These are phyloP conservation scores for Leucoma salicis DNA, from an alignment of 2,888 invertebrate species.

Conservation along the genomic window DNA sequence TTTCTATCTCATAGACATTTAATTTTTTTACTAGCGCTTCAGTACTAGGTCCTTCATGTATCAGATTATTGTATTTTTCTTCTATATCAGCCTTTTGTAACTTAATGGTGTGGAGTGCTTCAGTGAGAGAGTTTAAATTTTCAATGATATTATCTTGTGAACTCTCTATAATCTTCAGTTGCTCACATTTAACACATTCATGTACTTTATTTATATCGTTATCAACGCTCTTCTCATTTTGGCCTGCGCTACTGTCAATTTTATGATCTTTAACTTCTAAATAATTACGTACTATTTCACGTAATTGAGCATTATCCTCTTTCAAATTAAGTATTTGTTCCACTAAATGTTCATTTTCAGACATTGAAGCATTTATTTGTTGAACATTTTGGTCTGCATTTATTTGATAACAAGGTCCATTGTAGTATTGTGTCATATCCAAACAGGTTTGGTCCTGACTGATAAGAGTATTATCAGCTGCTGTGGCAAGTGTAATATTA, in stretches of 20 bases:
- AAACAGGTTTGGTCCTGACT: constrained; percentile 63
- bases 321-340: constrained; percentile 43
- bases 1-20: constrained; percentile 50
- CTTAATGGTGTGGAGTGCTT: constrained; percentile 41
- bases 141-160: constrained; percentile 26
- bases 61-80: constrained; percentile 50
- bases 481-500: constrained; percentile 61
- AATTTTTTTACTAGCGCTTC: constrained; percentile 53
- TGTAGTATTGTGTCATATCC: constrained; percentile 57
- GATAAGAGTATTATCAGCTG: constrained; percentile 57
- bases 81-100: constrained; percentile 48
- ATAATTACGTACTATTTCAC: constrained; percentile 38
- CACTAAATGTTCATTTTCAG: constrained; percentile 30
- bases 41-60: constrained; percentile 50
- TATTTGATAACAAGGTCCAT: constrained; percentile 54
- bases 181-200: constrained; percentile 34
- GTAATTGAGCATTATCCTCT: constrained; percentile 51
- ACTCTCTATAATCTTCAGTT: constrained; percentile 24
- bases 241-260: constrained; percentile 25
- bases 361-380: constrained; percentile 21
- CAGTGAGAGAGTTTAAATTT: constrained; percentile 39
- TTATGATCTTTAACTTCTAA: constrained; percentile 20
- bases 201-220: background rate
- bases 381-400: constrained; percentile 33
- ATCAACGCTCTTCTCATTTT: constrained; percentile 44